These are phyloP conservation scores for Hydrolagus affinis DNA, from an alignment of 2,113 vertebrate species.

Conservation along the genomic window DNA sequence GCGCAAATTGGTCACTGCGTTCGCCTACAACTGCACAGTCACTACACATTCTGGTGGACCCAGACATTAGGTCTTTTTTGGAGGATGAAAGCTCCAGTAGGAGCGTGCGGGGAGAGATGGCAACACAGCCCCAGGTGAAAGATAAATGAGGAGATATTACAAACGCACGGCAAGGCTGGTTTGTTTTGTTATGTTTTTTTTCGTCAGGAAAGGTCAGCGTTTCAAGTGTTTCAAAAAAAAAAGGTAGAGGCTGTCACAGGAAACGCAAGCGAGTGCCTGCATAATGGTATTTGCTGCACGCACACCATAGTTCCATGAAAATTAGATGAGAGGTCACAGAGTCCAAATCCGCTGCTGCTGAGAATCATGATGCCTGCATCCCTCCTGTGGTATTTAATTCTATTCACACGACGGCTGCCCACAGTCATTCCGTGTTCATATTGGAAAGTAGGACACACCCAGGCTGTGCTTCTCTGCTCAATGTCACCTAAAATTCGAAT, in stretches of 20 bases:
- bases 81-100: not conserved
- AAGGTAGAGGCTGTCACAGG: not conserved
- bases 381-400: not conserved
- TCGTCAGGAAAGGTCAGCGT: not conserved
- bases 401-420: not conserved
- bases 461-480: no score
- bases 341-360: not conserved
- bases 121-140: not conserved
- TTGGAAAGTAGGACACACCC: not conserved
- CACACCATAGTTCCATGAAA: not conserved
- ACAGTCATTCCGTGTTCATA: not conserved
- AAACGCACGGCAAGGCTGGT: not conserved
- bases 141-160: not conserved
- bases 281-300: not conserved
- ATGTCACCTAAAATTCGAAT: not conserved
- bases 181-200: not conserved
- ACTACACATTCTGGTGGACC: no score
- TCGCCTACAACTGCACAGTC: no score
- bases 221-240: constrained; percentile 10
- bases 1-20: no score
- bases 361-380: not conserved
- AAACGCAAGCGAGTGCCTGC: not conserved
- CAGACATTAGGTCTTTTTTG: not conserved
- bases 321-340: not conserved
- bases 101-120: not conserved